These are phyloP conservation scores for Cololabis saira DNA, from an alignment of 2,113 vertebrate genomes.

Conservation along the genomic window DNA sequence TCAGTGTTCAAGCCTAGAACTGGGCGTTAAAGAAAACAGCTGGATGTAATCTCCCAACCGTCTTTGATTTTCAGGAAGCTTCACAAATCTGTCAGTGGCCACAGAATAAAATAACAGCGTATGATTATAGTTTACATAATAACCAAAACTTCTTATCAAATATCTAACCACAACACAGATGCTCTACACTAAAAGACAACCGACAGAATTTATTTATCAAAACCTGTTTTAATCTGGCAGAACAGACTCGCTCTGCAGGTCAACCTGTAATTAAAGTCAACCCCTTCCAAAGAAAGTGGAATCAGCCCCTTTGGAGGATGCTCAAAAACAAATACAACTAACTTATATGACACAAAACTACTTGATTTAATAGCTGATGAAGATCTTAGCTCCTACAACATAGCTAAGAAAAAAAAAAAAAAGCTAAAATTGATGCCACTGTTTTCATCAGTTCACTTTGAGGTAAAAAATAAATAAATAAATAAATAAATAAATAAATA, in stretches of 20 bases:
- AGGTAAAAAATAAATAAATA: too few relatives aligned
- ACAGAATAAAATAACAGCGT: conserved; percentile 20
- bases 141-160: conserved; percentile 48
- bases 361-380: too few relatives aligned
- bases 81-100: conserved; percentile 18
- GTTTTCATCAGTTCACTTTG: too few relatives aligned
- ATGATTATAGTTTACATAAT: conserved; percentile 17
- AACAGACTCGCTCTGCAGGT: conserved; percentile 15
- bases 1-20: too few relatives aligned
- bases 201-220: conserved; percentile 6
- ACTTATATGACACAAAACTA: too few relatives aligned
- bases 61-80: not conserved
- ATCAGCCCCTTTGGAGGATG: too few relatives aligned
- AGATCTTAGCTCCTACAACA: too few relatives aligned
- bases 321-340: too few relatives aligned
- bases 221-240: conserved; percentile 23
- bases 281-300: too few relatives aligned
- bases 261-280: not conserved
- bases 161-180: conserved; percentile 67
- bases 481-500: not conserved
- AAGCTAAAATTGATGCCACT: too few relatives aligned
- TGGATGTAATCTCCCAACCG: not conserved
- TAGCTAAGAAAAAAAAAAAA: too few relatives aligned
- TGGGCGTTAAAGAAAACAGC: not conserved
- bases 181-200: conserved; percentile 14